phyloP scores from a whole-genome alignment of 2,888 invertebrate genomes.

The Sycophila texana region DNA sequence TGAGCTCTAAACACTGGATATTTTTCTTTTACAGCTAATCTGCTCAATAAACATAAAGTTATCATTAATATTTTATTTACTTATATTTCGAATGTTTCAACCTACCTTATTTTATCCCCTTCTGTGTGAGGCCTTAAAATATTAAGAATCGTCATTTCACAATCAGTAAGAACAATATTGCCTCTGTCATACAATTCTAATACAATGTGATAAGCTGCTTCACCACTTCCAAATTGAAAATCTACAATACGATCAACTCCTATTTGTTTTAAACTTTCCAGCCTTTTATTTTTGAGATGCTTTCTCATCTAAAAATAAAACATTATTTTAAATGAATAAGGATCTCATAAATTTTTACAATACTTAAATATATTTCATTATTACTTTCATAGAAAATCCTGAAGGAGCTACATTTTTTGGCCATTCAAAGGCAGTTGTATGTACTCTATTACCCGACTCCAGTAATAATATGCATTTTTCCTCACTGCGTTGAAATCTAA shows the following conservation, averaged over 20 bases:
- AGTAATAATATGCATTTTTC: slow-evolving; percentile 91
- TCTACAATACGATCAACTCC: slow-evolving; percentile 96
- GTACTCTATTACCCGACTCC: slow-evolving; percentile 96
- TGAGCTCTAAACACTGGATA: slow-evolving; percentile 90
- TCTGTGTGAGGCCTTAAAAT: slow-evolving; percentile 94
- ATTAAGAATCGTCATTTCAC: slow-evolving; percentile 91
- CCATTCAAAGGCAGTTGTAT: slow-evolving; percentile 98
- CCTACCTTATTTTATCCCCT: slow-evolving; percentile 88
- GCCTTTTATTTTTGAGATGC: slow-evolving; percentile 95
- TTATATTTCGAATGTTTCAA: background rate
- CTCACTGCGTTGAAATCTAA: slow-evolving; percentile 89
- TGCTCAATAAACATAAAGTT: slow-evolving; percentile 65
- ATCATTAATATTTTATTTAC: background rate
- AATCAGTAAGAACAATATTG: slow-evolving; percentile 95
- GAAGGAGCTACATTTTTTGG: slow-evolving; percentile 97
- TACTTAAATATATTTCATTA: background rate
- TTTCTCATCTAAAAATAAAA: slow-evolving; percentile 86
- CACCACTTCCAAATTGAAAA: slow-evolving; percentile 95
- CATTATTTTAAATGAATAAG: slow-evolving; percentile 16
- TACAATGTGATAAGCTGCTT: slow-evolving; percentile 96
- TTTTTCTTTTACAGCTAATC: slow-evolving; percentile 94
- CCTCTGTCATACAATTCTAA: slow-evolving; percentile 97
- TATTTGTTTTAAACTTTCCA: slow-evolving; percentile 90
- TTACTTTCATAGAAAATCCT: slow-evolving; percentile 97
- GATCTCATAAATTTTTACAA: background rate